These are phyloP conservation scores for Drosophila asahinai DNA, from an alignment of 1,140 invertebrate species.

Conservation along the genomic window DNA sequence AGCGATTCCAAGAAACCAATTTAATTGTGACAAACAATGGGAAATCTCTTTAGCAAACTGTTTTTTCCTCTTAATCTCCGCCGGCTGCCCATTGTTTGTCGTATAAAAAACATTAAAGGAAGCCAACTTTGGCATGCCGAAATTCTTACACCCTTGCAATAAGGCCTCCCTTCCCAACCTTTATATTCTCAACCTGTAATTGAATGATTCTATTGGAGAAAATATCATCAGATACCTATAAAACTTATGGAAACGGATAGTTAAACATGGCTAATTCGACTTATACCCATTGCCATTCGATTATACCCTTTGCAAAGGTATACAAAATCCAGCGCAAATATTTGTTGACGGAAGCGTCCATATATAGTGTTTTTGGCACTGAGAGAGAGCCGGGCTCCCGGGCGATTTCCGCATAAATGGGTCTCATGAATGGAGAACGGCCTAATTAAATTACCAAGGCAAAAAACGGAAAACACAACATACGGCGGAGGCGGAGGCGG, in stretches of 20 bases:
- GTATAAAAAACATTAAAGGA: conserved; percentile 27
- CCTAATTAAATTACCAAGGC: conserved; percentile 70
- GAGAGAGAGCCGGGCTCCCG: conserved; percentile 21
- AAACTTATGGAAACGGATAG: too few species aligned
- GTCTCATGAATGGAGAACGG: conserved; percentile 36
- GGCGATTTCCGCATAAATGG: conserved; percentile 59
- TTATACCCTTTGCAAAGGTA: not conserved
- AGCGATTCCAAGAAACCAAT: conserved; percentile 42
- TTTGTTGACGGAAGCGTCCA: conserved; percentile 66
- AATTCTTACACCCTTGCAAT: not conserved
- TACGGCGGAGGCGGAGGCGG: not conserved
- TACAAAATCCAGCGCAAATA: conserved; percentile 56
- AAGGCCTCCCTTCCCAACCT: too few species aligned
- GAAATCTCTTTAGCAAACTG: conserved; percentile 62
- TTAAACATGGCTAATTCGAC: not conserved
- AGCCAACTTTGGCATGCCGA: not conserved
- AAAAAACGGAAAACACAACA: conserved; percentile 10
- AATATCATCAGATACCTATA: not conserved
- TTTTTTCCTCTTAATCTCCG: conserved; percentile 69
- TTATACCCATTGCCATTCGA: too few species aligned
- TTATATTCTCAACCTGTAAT: too few species aligned
- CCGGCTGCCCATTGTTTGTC: conserved; percentile 53
- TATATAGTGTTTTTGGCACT: conserved; percentile 25
- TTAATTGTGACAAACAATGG: conserved; percentile 48
- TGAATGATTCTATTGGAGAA: not conserved